These are phyloP conservation scores for Archaeoteleia sp. DNA, from an alignment of 2,888 invertebrate genomes.

Conservation along the genomic window DNA sequence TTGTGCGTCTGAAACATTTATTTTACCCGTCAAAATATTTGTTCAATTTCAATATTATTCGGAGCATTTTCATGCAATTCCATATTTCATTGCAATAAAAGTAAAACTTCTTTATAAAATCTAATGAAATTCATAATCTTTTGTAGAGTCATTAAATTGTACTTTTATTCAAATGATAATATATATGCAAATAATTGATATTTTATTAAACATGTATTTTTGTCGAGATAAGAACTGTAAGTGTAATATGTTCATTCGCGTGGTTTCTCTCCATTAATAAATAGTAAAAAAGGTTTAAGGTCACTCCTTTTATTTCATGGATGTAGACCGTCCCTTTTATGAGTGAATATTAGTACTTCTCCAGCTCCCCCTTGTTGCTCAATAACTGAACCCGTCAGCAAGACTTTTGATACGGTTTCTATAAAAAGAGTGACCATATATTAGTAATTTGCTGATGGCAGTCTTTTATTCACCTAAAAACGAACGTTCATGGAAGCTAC, in stretches of 20 bases:
- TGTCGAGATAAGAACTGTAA: too few species aligned
- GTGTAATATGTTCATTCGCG: slow-evolving; percentile 30
- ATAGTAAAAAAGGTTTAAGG: slow-evolving; percentile 40
- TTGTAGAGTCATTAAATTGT: too few species aligned
- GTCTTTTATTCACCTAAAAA: slow-evolving; percentile 42
- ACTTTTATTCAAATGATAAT: too few species aligned
- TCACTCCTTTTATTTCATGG: slow-evolving; percentile 22
- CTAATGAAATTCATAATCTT: too few species aligned
- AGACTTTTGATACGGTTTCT: slow-evolving; percentile 53
- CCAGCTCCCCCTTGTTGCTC: slow-evolving; percentile 32
- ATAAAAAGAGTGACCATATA: slow-evolving; percentile 52
- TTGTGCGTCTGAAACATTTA: too few species aligned
- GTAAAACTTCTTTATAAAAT: too few species aligned
- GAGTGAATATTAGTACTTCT: slow-evolving; percentile 49
- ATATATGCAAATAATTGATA: too few species aligned
- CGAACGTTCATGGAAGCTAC: slow-evolving; percentile 41
- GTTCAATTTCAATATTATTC: too few species aligned
- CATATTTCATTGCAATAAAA: too few species aligned
- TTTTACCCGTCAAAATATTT: too few species aligned
- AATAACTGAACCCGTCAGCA: slow-evolving; percentile 50
- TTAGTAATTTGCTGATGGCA: slow-evolving; percentile 50
- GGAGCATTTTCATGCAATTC: too few species aligned
- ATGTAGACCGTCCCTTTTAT: slow-evolving; percentile 45
- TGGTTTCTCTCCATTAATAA: slow-evolving; percentile 38
- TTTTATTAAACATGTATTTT: too few species aligned